Conservation (phyloP, 2,113 vertebrate genomes). For the Opisthocomus hoazin region DNA sequence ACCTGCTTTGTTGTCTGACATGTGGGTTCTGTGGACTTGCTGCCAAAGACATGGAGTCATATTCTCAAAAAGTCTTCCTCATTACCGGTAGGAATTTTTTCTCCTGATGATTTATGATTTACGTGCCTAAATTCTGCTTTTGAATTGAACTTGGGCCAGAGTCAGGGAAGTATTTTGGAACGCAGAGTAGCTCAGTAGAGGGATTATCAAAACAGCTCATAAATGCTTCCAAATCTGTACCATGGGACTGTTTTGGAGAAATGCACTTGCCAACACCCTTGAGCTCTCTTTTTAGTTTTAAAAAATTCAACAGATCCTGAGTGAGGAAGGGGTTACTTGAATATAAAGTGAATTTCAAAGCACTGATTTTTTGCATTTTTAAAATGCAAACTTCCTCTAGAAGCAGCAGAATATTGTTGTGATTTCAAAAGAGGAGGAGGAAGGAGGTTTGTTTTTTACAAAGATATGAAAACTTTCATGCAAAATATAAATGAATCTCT, state of each 20-base stretch:
- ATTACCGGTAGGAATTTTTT: not conserved
- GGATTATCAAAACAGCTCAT: not conserved
- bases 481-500: not conserved
- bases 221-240: not conserved
- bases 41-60: not conserved
- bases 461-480: not conserved
- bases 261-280: not conserved
- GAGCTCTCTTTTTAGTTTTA: not conserved
- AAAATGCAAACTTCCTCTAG: not conserved
- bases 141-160: not conserved
- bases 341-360: not conserved
- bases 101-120: not conserved
- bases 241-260: not conserved
- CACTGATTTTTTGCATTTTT: not conserved
- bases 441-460: not conserved
- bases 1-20: not conserved
- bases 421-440: not conserved
- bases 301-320: not conserved
- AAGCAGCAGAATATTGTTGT: not conserved
- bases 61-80: not conserved
- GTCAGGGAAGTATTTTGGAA: not conserved
- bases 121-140: not conserved
- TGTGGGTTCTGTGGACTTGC: not conserved
- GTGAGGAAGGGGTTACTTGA: not conserved
- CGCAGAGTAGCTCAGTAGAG: not conserved